Conservation (phyloP, 2,797 vertebrate species). For the Lepidocolaptes lacrymiger region DNA sequence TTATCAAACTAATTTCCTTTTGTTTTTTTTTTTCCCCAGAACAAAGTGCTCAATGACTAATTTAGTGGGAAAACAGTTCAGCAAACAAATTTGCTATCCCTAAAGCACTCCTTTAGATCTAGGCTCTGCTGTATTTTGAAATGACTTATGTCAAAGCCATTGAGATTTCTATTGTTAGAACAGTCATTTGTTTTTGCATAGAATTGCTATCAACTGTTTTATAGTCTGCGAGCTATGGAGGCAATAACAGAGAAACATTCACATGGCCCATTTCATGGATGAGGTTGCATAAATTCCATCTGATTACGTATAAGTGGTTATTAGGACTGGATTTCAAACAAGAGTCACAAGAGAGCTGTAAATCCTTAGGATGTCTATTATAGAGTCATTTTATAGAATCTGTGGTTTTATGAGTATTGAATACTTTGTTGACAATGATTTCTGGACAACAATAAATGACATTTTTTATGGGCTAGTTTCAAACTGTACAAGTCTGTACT, state of each 20-base stretch:
- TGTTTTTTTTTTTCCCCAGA: neutral
- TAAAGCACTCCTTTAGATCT: slow-evolving; percentile 21
- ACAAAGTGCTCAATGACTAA: neutral
- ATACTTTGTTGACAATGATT: slow-evolving; percentile 44
- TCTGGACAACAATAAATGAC: slow-evolving; percentile 32
- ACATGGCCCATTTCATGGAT: slow-evolving; percentile 68
- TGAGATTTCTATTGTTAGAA: slow-evolving; percentile 65
- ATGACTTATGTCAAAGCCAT: slow-evolving; percentile 48
- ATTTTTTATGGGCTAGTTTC: slow-evolving; percentile 17
- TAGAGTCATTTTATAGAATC: slow-evolving; percentile 46
- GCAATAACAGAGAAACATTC: slow-evolving; percentile 65
- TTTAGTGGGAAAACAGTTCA: slow-evolving; percentile 21
- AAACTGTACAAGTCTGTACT: neutral
- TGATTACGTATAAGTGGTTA: slow-evolving; percentile 70
- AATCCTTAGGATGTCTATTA: slow-evolving; percentile 53
- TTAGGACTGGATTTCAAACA: slow-evolving; percentile 64
- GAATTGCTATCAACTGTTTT: slow-evolving; percentile 54
- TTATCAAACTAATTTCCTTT: slow-evolving; percentile 17
- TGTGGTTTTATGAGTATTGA: slow-evolving; percentile 46
- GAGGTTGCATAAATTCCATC: slow-evolving; percentile 71
- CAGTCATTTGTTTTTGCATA: slow-evolving; percentile 55
- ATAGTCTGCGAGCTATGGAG: slow-evolving; percentile 32
- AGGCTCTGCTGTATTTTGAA: slow-evolving; percentile 24
- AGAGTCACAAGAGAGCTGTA: slow-evolving; percentile 35
- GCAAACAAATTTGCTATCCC: neutral